Base-by-base conservation (phyloP, 37 sponge, comb jelly and placozoan species). In the Halichondria panicea region DNA sequence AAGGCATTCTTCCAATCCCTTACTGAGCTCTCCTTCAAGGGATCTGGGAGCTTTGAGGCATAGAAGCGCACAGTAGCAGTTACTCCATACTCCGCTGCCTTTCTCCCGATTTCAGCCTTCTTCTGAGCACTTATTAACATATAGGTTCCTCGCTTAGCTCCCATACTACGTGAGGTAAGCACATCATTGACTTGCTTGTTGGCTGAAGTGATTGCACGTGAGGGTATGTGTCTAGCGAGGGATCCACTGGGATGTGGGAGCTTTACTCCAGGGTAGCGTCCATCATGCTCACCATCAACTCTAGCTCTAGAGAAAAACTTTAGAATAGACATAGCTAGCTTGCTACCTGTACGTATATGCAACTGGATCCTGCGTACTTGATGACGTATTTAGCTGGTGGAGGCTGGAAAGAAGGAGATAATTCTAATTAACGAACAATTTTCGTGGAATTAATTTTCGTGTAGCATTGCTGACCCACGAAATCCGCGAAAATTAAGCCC, bases 11-110 rank as follows among this genome's bases (percentile, higher is more conserved):
- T 70, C 52, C 52, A 48, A 48, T 11, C 15, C 70, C 53, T 27
- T 32, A 70, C 70, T 45, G 70, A 45, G 70, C 48, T 70, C 33
- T 70, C 70, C 33, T 70, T 70, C 48, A 70, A 33, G 33, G 45
- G 45, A 45, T 41, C 28, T 18, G 48, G 48, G 45, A 41, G 46
- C 32, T 21, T 70, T 27, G 70, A 70, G 70, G 48, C 18, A 45
- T 70, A 70, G 32, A 25, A 58, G 8, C n/a, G 60, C n/a, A 58
- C 60, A 58, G 60, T 58, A 27, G 60, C 60, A 58, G n/a, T 21
- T 58, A 58, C 60, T 43, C 70, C 53, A 70, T 70, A 48, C 70
- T 70, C 70, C 4, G 30, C 70, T 24, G 70, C 53, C 24, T 48
- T 70, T 48, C 45, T 70, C 45, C 70, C 70, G 32, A 70, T 44